Base-by-base conservation (phyloP, 2,113 vertebrate genomes). In the Lethenteron camtschaticum region DNA sequence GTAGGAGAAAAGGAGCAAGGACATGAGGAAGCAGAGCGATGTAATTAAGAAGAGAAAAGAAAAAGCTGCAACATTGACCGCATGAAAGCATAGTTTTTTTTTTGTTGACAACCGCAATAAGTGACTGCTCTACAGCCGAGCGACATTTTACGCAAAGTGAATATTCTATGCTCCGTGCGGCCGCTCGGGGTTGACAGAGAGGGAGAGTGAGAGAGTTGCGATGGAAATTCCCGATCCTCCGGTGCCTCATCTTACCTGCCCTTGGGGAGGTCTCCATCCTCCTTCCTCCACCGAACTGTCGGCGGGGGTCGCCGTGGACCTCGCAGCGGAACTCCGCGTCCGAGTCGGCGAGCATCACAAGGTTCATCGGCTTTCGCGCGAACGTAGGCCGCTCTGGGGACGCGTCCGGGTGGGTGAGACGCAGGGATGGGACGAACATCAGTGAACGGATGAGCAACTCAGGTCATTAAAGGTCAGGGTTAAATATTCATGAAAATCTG, bases 341-440 rank as follows among this genome's bases (percentile, higher is more conserved):
- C 76, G 96, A 91, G 69, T 96, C 90, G 73, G 96, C 92, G 78
- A 99, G 80, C 70, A 96, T 85, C 79, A 96, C 90, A 79, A 96
- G 94, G 83, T 99, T 99, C 77, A 96, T 95, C 24, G 92, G 94
- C 74, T 89, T 81, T 73, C 86, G 84, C 76, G 90, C 83, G 80
- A 96, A 96, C 13, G 87, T 87, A 60, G 94, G 94, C 70, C 94
- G 84, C 77, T 99, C 94, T 96, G 80, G 70, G 75, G 75, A 74
- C 70, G 68, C 76, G 75, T 74, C 57, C 68, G 57, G 70, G 9
- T 4, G 20, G 73, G 72, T 71, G 78, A 71, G 72, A 73, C 73
- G 74, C 70, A 69, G 71, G 70, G 73, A 24, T 71, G 59, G 71
- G 20, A 41, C 41, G 41, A 41, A 7, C 41, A 41, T 41, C 41